phyloP scores from a whole-genome alignment of 2,113 vertebrate genomes.

The Corvus cornix region DNA sequence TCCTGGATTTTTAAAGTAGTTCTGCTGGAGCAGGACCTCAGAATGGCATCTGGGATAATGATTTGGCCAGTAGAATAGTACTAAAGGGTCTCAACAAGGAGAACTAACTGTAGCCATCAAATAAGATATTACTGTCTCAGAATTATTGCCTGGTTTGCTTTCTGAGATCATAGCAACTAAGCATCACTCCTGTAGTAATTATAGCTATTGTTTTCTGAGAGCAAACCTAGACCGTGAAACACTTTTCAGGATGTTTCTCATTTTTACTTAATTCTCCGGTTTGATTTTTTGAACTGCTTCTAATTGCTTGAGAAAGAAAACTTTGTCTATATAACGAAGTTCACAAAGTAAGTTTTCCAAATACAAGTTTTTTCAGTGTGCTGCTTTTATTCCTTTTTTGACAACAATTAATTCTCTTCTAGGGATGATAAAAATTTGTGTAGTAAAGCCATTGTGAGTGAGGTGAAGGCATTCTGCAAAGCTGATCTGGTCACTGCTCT shows the following conservation, averaged over 20 bases:
- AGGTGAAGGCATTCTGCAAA: constrained; percentile 86
- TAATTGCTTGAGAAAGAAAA: neutral
- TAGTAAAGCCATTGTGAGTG: constrained; percentile 90
- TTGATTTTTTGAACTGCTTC: neutral
- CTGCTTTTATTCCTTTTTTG: neutral
- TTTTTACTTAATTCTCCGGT: neutral
- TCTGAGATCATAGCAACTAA: neutral
- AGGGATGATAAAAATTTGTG: constrained; percentile 96
- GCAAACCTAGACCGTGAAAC: neutral
- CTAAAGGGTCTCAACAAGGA: neutral
- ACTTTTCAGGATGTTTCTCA: neutral
- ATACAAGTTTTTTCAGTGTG: neutral
- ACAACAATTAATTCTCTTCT: neutral
- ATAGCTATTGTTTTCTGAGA: neutral
- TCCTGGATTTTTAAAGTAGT: neutral
- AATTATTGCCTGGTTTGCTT: neutral
- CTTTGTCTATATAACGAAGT: accelerated
- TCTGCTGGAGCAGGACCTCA: neutral
- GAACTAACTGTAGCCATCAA: neutral
- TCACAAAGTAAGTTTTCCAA: neutral
- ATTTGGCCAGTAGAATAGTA: neutral
- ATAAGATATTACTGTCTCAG: neutral
- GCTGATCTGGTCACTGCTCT: constrained; percentile 81
- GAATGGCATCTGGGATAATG: neutral
- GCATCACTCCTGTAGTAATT: neutral